These are phyloP conservation scores for Tragelaphus imberbis DNA, from an alignment of 2,113 vertebrate species.

Conservation along the genomic window DNA sequence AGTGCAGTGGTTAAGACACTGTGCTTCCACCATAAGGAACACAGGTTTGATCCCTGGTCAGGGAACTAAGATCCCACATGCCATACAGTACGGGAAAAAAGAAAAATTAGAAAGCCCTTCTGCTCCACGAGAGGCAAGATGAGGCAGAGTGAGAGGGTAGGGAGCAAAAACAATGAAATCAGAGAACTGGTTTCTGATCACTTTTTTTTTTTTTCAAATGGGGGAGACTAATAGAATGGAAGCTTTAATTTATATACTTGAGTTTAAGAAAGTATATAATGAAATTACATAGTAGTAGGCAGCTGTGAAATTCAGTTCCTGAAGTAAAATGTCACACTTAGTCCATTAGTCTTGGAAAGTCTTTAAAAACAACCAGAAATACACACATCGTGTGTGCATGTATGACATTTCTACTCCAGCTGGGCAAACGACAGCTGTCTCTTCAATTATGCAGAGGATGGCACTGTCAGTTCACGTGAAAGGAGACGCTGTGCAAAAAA, in stretches of 20 bases:
- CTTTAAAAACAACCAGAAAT: neutral
- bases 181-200: neutral
- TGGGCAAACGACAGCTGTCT: neutral
- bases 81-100: neutral
- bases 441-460: neutral
- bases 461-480: neutral
- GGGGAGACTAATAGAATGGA: neutral
- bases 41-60: neutral
- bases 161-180: neutral
- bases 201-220: neutral
- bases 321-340: neutral
- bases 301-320: constrained; percentile 17
- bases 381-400: too few species aligned
- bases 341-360: neutral
- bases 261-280: neutral
- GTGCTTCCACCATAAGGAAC: neutral
- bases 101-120: neutral
- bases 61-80: neutral
- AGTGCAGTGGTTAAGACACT: neutral
- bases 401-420: neutral
- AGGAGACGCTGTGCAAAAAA: neutral
- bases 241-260: neutral
- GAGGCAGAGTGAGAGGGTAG: neutral
- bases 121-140: neutral
- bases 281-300: neutral